Evolutionary conservation across 2,888 invertebrate species (phyloP), one percentile per base, ranked within the genome.

Genomic region (Cremastinae sp.): DNA sequence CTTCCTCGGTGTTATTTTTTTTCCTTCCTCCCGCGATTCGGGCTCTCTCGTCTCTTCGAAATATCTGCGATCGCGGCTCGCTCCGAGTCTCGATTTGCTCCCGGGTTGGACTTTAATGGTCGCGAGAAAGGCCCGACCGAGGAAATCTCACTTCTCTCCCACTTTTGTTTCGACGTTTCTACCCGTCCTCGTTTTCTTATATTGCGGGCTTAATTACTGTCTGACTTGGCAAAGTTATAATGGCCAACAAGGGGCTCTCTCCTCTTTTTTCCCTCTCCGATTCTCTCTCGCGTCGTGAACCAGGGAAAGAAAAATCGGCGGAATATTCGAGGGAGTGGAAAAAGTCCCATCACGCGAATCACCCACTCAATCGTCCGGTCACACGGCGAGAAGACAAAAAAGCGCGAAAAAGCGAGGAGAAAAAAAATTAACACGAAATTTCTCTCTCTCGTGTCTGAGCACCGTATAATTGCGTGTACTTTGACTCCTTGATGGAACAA

Each of bases 131-230:
- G 81, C 86, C 87, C 88, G 86, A 87, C 88, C 85, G 84, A n/a
- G 38, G 36, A 28, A 12, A 54, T 65, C 73, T 69, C 41, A 43
- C 41, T 65, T 38, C 65, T 47, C 53, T 58, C 49, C 43, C 43
- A 64, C 38, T 70, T 56, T 47, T 68, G 59, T 56, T 73, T 74
- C 76, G 58, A 20, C 36, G 5, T 58, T 58, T 49, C 56, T 62
- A 47, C 36, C 20, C 16, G 51, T 65, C 76, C 59, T 64, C 53
- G 62, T 76, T 54, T 88, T 86, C 85, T 89, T 88, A 88, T 88
- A 88, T 87, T 89, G 88, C 88, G 82, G 86, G 88, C 89, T 89
- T 89, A 89, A 89, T 89, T 89, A 89, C 89, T 88, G 86, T 85
- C 88, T 87, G 85, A 87, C 87, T 87, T 85, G 79, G 84, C 85